A percentile compares a stretch with the other conserved stretches of the same genome.
Evolutionary conservation across 2,797 vertebrate species (phyloP).

Genomic region (Enteromius paludinosus): DNA sequence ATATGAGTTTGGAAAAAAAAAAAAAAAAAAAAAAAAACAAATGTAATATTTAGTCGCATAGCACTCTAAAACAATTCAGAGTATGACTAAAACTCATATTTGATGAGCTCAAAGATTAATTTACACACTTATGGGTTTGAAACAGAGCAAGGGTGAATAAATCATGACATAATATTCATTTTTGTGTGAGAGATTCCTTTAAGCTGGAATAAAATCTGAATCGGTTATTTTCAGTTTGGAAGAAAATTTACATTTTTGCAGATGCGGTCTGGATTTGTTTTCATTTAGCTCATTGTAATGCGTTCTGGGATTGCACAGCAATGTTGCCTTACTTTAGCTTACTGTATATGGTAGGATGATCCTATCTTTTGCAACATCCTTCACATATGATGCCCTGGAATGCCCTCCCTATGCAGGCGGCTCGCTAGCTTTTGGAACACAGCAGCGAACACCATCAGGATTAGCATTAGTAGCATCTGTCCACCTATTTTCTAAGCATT

Average conservation of each 20-base stretch:
- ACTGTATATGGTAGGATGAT: not conserved
- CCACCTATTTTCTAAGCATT: not conserved
- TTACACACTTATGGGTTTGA: not conserved
- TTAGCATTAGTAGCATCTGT: conserved; percentile 22
- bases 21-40: too few relatives aligned
- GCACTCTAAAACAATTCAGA: too few relatives aligned
- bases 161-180: not conserved
- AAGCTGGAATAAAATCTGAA: not conserved
- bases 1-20: too few relatives aligned
- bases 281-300: not conserved
- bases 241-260: not conserved
- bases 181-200: not conserved
- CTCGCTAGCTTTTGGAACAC: not conserved
- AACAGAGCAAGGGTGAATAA: not conserved
- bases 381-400: not conserved
- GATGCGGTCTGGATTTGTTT: not conserved
- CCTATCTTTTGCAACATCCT: not conserved
- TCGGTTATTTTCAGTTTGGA: not conserved
- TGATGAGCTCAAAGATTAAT: not conserved
- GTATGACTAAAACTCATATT: not conserved
- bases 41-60: too few relatives aligned
- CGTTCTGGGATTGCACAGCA: not conserved
- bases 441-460: not conserved
- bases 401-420: conserved; percentile 4
- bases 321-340: not conserved